Percentiles rank a stretch among this genome's conserved stretches.
These are phyloP conservation scores for Hyla sarda DNA, from an alignment of 2,113 vertebrate genomes.

Conservation along the genomic window DNA sequence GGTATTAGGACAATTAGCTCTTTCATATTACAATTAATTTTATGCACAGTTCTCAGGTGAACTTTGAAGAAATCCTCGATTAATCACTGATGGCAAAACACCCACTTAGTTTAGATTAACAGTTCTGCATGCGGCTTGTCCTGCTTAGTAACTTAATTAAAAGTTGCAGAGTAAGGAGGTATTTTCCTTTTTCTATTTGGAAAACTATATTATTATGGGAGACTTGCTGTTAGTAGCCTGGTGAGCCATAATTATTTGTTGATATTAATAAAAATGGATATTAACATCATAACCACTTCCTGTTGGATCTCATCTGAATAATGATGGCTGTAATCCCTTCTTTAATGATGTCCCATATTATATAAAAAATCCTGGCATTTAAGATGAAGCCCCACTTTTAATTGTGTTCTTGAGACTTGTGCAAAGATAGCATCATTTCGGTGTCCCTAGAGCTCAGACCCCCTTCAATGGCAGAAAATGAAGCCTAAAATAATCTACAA, in stretches of 20 bases:
- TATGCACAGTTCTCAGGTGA: slow-evolving; percentile 33
- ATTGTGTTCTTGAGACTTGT: neutral
- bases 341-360: neutral
- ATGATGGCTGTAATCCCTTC: neutral
- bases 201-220: slow-evolving; percentile 48
- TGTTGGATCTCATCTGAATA: slow-evolving; percentile 14
- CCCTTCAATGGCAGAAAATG: neutral
- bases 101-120: slow-evolving; percentile 51
- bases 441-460: neutral
- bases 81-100: slow-evolving; percentile 52
- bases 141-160: slow-evolving; percentile 52
- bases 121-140: slow-evolving; percentile 18
- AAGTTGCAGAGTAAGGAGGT: slow-evolving; percentile 45
- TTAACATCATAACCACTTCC: slow-evolving; percentile 23
- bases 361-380: neutral
- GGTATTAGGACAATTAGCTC: slow-evolving; percentile 39
- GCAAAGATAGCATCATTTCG: neutral
- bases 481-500: neutral
- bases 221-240: slow-evolving; percentile 30
- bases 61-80: slow-evolving; percentile 38
- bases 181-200: slow-evolving; percentile 30
- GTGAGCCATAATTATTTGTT: slow-evolving; percentile 54
- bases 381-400: neutral
- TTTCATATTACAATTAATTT: slow-evolving; percentile 36
- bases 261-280: slow-evolving; percentile 48